phyloP scores from a whole-genome alignment of 1,140 invertebrate species.

The Hyposmocoma kahamanoa region DNA sequence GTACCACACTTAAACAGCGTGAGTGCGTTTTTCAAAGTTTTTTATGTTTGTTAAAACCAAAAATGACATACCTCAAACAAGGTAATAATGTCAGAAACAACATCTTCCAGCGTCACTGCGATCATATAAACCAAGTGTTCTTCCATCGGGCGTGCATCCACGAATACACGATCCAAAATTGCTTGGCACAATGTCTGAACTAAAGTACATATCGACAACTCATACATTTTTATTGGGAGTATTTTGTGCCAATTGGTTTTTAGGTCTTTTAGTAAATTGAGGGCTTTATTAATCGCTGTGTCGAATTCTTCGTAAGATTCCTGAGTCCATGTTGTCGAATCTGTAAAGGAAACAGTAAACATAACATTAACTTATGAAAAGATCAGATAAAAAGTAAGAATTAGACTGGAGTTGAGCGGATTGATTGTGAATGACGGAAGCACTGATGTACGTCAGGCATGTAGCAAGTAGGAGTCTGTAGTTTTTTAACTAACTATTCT shows the following conservation, averaged over 20 bases:
- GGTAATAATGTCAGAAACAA: slow-evolving; percentile 28
- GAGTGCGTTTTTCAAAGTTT: no score
- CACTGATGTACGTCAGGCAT: no score
- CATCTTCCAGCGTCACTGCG: slow-evolving; percentile 36
- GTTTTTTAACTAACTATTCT: no score
- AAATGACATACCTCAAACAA: slow-evolving; percentile 54
- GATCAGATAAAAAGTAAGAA: no score
- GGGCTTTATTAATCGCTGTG: slow-evolving; percentile 38
- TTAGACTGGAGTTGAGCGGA: no score
- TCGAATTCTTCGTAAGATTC: slow-evolving; percentile 46
- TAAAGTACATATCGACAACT: slow-evolving; percentile 48
- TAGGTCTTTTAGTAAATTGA: slow-evolving; percentile 41
- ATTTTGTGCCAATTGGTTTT: slow-evolving; percentile 44
- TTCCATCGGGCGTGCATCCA: slow-evolving; percentile 29
- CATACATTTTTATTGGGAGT: slow-evolving; percentile 53
- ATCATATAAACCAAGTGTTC: slow-evolving; percentile 52
- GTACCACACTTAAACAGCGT: no score
- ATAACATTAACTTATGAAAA: no score
- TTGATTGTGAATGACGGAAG: no score
- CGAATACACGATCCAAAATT: slow-evolving; percentile 37
- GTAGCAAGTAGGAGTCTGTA: no score
- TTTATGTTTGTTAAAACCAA: no score
- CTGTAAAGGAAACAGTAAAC: slow-evolving; percentile 21
- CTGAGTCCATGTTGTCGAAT: slow-evolving; percentile 36
- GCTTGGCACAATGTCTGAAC: slow-evolving; percentile 42